phyloP scores from a whole-genome alignment of 2,888 invertebrate species.

The Myathropa florea region DNA sequence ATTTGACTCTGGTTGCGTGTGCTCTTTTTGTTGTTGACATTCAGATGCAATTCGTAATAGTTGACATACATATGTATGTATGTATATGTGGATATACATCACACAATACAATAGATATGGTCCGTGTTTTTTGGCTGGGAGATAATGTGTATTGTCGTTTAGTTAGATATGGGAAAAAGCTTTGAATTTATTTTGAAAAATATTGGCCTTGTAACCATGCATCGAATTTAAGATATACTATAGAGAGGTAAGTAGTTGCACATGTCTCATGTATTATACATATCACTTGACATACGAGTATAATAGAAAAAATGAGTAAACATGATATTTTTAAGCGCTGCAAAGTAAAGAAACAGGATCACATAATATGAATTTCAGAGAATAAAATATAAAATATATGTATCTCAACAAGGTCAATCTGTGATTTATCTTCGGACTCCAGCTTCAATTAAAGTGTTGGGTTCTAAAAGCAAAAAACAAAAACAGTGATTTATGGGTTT shows the following conservation, averaged over 20 bases:
- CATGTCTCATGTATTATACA: not conserved
- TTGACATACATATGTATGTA: conserved; percentile 42
- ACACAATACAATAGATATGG: conserved; percentile 38
- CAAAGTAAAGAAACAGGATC: not conserved
- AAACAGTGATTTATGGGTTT: too few relatives aligned
- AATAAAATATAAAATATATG: too few relatives aligned
- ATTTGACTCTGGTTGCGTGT: conserved; percentile 17
- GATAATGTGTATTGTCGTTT: conserved; percentile 20
- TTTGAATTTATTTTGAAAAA: not conserved
- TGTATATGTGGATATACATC: not conserved
- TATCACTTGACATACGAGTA: not conserved
- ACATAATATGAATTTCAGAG: not conserved
- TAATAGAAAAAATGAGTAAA: not conserved
- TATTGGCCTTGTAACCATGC: not conserved
- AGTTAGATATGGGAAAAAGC: conserved; percentile 23
- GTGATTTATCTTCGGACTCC: too few relatives aligned
- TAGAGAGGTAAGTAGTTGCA: not conserved
- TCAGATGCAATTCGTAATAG: conserved; percentile 37
- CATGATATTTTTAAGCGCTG: not conserved
- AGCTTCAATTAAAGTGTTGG: too few relatives aligned
- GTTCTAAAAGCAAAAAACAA: too few relatives aligned
- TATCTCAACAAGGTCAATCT: too few relatives aligned
- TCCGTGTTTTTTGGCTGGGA: not conserved
- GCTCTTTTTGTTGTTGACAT: conserved; percentile 35
- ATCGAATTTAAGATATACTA: not conserved